Evolutionary conservation across 2,797 vertebrate genomes (phyloP), one percentile per base, ranked within the genome.

Genomic region (Smutsia gigantea): DNA sequence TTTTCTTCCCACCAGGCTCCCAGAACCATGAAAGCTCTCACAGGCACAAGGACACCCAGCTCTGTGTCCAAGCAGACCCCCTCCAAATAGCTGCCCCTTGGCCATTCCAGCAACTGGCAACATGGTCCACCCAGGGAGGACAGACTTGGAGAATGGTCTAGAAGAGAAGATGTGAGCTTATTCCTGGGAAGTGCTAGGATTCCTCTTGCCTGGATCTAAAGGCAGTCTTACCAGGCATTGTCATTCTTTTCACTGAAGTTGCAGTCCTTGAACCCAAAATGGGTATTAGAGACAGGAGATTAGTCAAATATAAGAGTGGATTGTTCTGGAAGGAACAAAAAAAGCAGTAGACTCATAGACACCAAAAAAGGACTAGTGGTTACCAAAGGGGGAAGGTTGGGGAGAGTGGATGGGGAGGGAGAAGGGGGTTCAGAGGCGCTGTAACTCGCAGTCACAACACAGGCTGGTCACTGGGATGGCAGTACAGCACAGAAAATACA

Each of bases 121-220:
- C 17, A 34, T 3, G 23, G 37, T 53, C 57, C 34, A 23, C 27
- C 23, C 15, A 21, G 49, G 37, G 21, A n/a, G 39, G 49, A 93
- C n/a, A 93, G 68, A 57, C 39, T 17, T 87, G 64, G n/a, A 68
- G 81, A 64, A 83, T n/a, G 71, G 90, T 90, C 93, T 84, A 23
- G 46, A 88, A 85, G 61, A 31, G 46, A 69, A 27, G 61, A 27
- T 55, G 17, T 53, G 31, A 23, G 51, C 42, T 77, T 68, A 12
- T 17, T 25, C 42, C 18, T 55, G 78, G 59, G 63, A 46, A 66
- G 51, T n/a, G 34, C 37, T 68, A 17, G 59, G 39, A 82, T 23
- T 42, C 89, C 19, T 74, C 57, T 61, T 34, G 29, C 29, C 61
- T 15, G 27, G 29, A 53, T 69, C 31, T 51, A 59, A 87, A 61